Base-by-base conservation (phyloP, 2,113 vertebrate genomes). In the Pristiophorus japonicus region DNA sequence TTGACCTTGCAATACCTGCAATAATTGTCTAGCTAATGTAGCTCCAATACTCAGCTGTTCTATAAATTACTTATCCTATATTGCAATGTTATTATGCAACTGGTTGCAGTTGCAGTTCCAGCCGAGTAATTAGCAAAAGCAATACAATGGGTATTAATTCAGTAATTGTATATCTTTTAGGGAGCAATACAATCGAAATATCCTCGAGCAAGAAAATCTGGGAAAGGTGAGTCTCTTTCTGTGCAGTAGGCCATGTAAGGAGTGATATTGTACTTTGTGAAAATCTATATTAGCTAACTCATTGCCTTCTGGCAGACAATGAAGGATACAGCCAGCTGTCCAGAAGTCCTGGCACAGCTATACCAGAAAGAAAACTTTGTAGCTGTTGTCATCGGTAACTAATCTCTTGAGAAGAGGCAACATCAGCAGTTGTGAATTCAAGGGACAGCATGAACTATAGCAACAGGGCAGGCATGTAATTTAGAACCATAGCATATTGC, bases 171-270 rank as follows among this genome's bases (percentile, higher is more conserved):
- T 96, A 94, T 96, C 97, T 96, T 97, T 90, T 95, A 99, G 99
- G 96, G 99, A 99, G 96, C 98, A 99, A 96, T 99, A 99, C 96
- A 98, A 98, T 96, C 98, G 98, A 97, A 98, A 98, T 96, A 99
- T 99, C 96, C 97, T 98, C 51, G 99, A 99, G 95, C 99, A 99
- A 96, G 99, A 99, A 97, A 98, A 98, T 96, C 98, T 99, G 95
- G 99, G 99, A 96, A 99, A 99, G 99, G 99, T 99, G 97, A 98
- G 98, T 95, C 95, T 45, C 42, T 88, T 59, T 51, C 93, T 27
- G 8, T 30, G 42, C 3, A 94, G 67, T 67, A 47, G 38, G 42
- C 93, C 66, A 51, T 94, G 93, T 94, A 51, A n/a, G 42, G 42
- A 47, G 5, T 47, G 38, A 67, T 45, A 66, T 30, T 30, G 24